Conservation (phyloP, 2,888 invertebrate species). For the Prenolepis imparis region DNA sequence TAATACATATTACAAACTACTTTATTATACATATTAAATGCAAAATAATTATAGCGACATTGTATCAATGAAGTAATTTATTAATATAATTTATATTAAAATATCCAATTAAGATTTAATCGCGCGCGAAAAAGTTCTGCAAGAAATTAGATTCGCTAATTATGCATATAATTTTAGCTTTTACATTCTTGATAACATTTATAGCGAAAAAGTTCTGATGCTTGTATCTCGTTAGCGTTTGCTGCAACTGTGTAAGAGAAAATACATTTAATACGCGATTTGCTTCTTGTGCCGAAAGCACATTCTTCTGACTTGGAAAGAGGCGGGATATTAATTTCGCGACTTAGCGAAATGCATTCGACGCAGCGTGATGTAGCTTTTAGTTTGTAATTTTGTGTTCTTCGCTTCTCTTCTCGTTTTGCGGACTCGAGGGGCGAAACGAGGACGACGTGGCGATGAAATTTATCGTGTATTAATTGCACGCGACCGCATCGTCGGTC, state of each 20-base stretch:
- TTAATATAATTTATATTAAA: neutral
- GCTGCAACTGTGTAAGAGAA: no score
- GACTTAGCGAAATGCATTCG: neutral
- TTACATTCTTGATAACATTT: neutral
- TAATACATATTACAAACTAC: neutral
- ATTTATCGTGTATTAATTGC: constrained; percentile 56
- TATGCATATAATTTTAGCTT: neutral
- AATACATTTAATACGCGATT: neutral
- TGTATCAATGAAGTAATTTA: neutral
- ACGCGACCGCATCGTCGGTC: constrained; percentile 38
- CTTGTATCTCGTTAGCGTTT: neutral
- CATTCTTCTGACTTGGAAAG: neutral
- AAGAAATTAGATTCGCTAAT: neutral
- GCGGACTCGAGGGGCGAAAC: neutral
- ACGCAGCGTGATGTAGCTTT: neutral
- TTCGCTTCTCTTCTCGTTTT: constrained; percentile 13
- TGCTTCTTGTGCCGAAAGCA: neutral
- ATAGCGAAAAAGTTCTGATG: neutral
- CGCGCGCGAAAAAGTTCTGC: neutral
- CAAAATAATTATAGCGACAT: neutral
- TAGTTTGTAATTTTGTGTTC: constrained; percentile 13
- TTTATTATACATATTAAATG: neutral
- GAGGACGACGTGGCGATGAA: constrained; percentile 7
- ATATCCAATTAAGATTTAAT: neutral
- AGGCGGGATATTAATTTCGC: neutral